Evolutionary conservation across 2,797 vertebrate species (phyloP).

Genomic region (Crocidura indochinensis): DNA sequence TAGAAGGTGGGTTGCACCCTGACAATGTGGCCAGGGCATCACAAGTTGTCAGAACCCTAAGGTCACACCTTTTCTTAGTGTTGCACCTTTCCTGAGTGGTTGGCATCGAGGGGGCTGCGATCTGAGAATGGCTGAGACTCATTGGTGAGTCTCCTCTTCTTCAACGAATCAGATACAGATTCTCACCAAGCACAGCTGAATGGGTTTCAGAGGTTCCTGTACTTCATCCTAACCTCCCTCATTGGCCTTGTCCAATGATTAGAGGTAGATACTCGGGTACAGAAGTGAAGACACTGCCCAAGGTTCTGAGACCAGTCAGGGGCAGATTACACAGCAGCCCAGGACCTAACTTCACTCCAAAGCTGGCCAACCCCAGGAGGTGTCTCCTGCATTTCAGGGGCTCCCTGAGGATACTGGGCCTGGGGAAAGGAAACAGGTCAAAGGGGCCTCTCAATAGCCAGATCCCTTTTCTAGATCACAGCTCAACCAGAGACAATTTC

Average conservation of each 20-base stretch:
- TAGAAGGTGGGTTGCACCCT: background rate
- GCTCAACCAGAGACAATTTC: background rate
- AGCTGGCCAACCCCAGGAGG: background rate
- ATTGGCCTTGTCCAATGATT: background rate
- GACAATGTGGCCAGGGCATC: no score
- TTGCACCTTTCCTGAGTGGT: background rate
- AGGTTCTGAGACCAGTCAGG: background rate
- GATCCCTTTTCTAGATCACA: background rate
- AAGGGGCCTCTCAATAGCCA: background rate
- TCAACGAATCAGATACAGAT: no score
- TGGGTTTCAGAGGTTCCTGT: no score
- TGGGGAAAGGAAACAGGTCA: rapidly evolving
- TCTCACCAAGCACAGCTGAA: no score
- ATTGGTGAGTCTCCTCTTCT: background rate
- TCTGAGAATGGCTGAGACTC: background rate
- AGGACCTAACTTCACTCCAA: background rate
- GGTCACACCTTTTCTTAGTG: background rate
- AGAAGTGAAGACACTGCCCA: background rate
- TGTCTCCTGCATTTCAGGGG: background rate
- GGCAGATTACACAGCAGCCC: background rate
- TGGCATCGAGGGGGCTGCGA: background rate
- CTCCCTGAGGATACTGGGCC: background rate
- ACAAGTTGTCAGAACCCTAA: background rate
- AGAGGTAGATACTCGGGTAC: constrained; percentile 16
- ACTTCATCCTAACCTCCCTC: background rate